Evolutionary conservation across 1,140 invertebrate genomes (phyloP), one percentile per base, ranked within the genome.

Genomic region (Psilanteris sp.): DNA sequence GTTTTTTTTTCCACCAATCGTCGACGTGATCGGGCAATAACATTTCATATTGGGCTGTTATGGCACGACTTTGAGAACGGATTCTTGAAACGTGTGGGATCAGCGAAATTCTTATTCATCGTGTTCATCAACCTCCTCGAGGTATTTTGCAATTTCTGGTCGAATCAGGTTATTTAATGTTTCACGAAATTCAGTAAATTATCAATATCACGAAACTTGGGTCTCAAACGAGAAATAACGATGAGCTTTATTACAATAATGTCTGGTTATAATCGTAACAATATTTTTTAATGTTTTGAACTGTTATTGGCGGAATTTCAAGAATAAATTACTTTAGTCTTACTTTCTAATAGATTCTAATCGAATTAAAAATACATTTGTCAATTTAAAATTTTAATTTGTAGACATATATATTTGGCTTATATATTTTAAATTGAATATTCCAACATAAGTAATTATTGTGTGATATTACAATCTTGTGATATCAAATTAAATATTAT

Each of bases 1-100:
- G 32, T 29, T 55, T 50, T 70, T 64, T 54, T 70, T 62, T 54
- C 18, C 48, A 16, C 57, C 68, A 72, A 71, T 62, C 55, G 57
- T 3, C 24, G 48, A 39, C 32, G 34, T 41, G 55, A 72, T 39
- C 48, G 37, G 7, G 48, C 57, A 62, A 50, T 64, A 64, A 72
- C 57, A 54, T 72, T 64, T 64, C 57, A 72, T 72, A 48, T 57
- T 20, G 20, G 22, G 24, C 32, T 31, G 32, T 57, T 71, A 71
- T 18, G 31, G 27, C 9, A 15, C 29, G 43, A 52, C 34, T 59
- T 52, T 37, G 13, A 44, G 18, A 55, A 39, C 16, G 27, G 34
- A 57, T 57, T 14, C 26, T 36, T 14, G 7, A 50, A 57, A 64
- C 55, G 46, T 59, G 50, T 41, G 26, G 14, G 39, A 46, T 70